Evolutionary conservation across 1,140 invertebrate species (phyloP), one percentile per base, ranked within the genome.

Genomic region (Agrilus planipennis): DNA sequence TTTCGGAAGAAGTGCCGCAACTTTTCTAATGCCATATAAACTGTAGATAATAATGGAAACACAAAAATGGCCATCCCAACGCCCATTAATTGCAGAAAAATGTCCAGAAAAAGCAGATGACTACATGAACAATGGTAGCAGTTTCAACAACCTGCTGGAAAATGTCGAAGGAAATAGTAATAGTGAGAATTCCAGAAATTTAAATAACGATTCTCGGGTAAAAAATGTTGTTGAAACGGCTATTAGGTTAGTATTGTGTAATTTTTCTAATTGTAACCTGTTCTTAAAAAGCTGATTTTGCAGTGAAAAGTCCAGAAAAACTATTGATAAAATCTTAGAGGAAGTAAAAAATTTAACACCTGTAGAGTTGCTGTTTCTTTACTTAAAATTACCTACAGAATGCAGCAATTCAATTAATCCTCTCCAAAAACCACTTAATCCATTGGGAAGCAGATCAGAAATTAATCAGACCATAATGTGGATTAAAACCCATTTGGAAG

Each of bases 381-480:
- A 90, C 64, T 71, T 91, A 51, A 81, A 87, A 53, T 66, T 92
- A 54, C 87, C 87, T 6, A 78, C 79, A 25, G 83, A 84, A 44
- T 65, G 66, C 12, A 64, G 66, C 48, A 61, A 70, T 45, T 55
- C 58, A 40, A 63, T 73, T 34, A 79, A 83, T 65, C 80, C 80
- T 14, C 58, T 84, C n/a, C 71, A 77, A 45, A 79, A 83, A 54
- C 79, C 81, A 4, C 68, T 84, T 32, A 86, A 86, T 70, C 82
- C 83, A 19, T 61, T 88, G 32, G 86, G 86, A 16, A 90, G 84
- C 53, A 75, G 86, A 52, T 79, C 79, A 47, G 89, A 94, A 68
- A 87, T 94, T 55, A 81, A 81, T 55, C 84, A 90, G 55, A 93
- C 90, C 29, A 88, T 91, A 35, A 89, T 84, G 57, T 96, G 90